A percentile compares a stretch with the other conserved stretches of the same genome.
These are phyloP conservation scores for Crocidura indochinensis DNA, from an alignment of 2,797 vertebrate genomes.

Conservation along the genomic window DNA sequence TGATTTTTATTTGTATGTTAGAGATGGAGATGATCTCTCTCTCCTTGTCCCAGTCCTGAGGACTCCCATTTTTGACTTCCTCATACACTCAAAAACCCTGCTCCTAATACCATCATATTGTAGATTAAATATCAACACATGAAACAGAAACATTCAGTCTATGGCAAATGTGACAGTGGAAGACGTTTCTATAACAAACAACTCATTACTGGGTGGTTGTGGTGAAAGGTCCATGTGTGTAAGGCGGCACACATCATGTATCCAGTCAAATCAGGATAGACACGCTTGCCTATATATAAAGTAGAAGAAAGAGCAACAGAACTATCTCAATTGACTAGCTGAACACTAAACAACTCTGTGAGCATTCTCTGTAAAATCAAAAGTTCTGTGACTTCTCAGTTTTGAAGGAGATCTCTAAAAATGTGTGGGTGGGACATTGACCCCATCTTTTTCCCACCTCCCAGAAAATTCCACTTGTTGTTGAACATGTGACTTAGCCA, in stretches of 20 bases:
- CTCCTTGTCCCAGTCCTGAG: background rate
- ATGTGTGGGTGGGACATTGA: background rate
- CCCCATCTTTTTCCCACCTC: background rate
- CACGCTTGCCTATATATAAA: background rate
- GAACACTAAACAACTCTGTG: background rate
- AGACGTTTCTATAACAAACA: background rate
- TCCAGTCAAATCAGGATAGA: background rate
- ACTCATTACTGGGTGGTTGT: background rate
- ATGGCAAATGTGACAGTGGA: background rate
- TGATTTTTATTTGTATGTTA: background rate
- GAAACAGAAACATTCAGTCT: background rate
- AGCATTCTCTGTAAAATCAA: constrained; percentile 40
- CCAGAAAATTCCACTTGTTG: background rate
- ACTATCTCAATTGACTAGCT: background rate
- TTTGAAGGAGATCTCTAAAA: background rate
- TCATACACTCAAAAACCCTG: background rate
- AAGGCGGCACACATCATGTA: too few species aligned
- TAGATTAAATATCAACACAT: background rate
- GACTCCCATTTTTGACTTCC: background rate
- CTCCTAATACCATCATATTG: background rate
- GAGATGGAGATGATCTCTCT: background rate
- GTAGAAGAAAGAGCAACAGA: background rate
- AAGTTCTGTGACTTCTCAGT: background rate
- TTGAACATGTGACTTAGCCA: background rate
- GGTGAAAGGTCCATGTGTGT: background rate